These are phyloP conservation scores for Ochropleura leucogaster DNA, from an alignment of 2,888 invertebrate species.

Conservation along the genomic window DNA sequence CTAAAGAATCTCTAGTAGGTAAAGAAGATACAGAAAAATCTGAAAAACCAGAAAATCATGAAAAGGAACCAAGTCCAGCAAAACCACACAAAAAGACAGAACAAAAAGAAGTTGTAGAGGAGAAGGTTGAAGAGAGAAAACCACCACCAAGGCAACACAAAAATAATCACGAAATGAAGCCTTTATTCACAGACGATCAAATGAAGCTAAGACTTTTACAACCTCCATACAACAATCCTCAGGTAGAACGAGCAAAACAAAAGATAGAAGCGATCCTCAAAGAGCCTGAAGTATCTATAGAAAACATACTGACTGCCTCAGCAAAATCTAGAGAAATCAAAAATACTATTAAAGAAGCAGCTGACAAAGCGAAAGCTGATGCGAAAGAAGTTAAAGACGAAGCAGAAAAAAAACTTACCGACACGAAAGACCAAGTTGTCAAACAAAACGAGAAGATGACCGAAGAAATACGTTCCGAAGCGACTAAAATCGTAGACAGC, in stretches of 20 bases:
- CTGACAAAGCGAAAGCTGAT: conserved; percentile 78
- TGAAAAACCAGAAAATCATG: conserved; percentile 39
- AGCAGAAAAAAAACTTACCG: conserved; percentile 72
- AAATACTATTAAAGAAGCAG: conserved; percentile 73
- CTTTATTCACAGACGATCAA: conserved; percentile 80
- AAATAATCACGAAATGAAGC: conserved; percentile 66
- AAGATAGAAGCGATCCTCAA: conserved; percentile 88
- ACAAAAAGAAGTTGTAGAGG: conserved; percentile 60
- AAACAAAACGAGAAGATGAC: conserved; percentile 78
- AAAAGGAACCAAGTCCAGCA: conserved; percentile 65
- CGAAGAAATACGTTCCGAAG: conserved; percentile 83
- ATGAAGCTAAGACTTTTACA: conserved; percentile 84
- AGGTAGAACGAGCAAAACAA: conserved; percentile 86
- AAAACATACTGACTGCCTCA: conserved; percentile 82
- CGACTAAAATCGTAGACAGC: conserved; percentile 85
- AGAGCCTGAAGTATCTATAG: conserved; percentile 87
- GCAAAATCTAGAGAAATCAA: conserved; percentile 76
- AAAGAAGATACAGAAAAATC: conserved; percentile 71
- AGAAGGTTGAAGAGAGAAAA: conserved; percentile 78
- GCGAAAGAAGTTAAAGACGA: conserved; percentile 77
- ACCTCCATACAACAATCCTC: conserved; percentile 87
- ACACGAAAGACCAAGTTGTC: conserved; percentile 77
- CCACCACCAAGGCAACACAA: conserved; percentile 70
- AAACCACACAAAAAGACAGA: conserved; percentile 58
- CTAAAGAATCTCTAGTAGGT: conserved; percentile 85